Evolutionary conservation across 2,888 invertebrate species (phyloP).

Genomic region (Polietes domitor): DNA sequence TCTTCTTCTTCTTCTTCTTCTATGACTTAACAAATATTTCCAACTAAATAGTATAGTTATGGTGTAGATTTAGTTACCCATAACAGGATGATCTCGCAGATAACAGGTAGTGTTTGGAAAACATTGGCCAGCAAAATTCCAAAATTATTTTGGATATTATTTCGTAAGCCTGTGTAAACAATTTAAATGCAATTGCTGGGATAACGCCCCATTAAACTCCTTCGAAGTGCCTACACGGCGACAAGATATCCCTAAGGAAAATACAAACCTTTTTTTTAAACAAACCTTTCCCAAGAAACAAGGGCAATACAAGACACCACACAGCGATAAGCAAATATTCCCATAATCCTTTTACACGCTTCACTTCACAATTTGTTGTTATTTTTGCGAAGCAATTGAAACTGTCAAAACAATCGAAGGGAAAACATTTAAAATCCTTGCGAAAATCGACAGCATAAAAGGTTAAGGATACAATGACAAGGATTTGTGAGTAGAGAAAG

Average conservation of each 20-base stretch:
- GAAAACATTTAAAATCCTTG: slow-evolving; percentile 43
- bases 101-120: slow-evolving; percentile 16
- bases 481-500: slow-evolving; percentile 34
- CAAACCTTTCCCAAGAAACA: not conserved
- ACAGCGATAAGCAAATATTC: slow-evolving; percentile 41
- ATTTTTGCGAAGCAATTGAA: slow-evolving; percentile 42
- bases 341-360: slow-evolving; percentile 33
- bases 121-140: not conserved
- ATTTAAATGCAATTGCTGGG: slow-evolving; percentile 36
- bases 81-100: slow-evolving; percentile 6
- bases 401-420: slow-evolving; percentile 56
- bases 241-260: not conserved
- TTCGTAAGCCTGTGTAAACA: slow-evolving; percentile 39
- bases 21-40: not conserved
- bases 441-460: not conserved
- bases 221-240: not conserved
- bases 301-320: not conserved
- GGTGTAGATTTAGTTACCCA: not conserved
- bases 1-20: too few relatives aligned
- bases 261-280: not conserved
- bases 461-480: not conserved
- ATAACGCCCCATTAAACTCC: slow-evolving; percentile 42
- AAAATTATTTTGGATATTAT: not conserved
- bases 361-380: not conserved
- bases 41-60: not conserved